Percentiles rank a stretch among this genome's conserved stretches.
Conservation (phyloP, 2,888 invertebrate species). For the Aphidius colemani region DNA sequence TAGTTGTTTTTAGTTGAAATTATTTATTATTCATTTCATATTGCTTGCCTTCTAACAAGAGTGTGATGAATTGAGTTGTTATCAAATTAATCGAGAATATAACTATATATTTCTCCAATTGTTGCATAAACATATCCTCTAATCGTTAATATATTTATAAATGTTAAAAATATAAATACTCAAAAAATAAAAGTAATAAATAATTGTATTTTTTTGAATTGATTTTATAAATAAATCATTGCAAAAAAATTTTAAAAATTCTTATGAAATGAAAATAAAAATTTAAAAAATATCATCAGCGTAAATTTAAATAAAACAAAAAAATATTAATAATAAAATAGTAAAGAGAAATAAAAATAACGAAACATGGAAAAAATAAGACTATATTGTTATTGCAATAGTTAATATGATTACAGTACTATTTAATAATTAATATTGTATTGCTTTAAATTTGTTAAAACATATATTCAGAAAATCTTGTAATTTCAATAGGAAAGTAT, state of each 20-base stretch:
- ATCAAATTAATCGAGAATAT: slow-evolving; percentile 6
- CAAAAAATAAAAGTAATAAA: slow-evolving; percentile 3
- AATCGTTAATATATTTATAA: slow-evolving; percentile 27
- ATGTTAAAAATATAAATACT: slow-evolving; percentile 8
- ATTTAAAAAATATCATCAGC: slow-evolving; percentile 1
- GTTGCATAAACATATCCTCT: slow-evolving; percentile 21
- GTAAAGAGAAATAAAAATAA: background rate
- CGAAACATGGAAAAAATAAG: slow-evolving; percentile 10
- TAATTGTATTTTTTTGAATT: slow-evolving; percentile 27
- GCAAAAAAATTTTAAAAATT: slow-evolving; percentile 23
- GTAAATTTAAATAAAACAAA: background rate
- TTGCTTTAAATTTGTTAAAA: slow-evolving; percentile 13
- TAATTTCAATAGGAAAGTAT: slow-evolving; percentile 28
- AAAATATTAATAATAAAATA: slow-evolving; percentile 16
- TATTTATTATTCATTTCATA: slow-evolving; percentile 19
- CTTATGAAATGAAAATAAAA: slow-evolving; percentile 15
- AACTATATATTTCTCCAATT: slow-evolving; percentile 18
- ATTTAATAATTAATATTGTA: slow-evolving; percentile 28
- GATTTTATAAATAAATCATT: slow-evolving; percentile 27
- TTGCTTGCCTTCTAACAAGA: background rate
- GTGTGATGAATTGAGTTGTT: slow-evolving; percentile 4
- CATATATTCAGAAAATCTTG: slow-evolving; percentile 16
- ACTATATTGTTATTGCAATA: slow-evolving; percentile 19
- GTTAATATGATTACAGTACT: background rate
- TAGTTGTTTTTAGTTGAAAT: slow-evolving; percentile 26